Base-by-base conservation (phyloP, 2,888 invertebrate species). In the Latheticus oryzae region DNA sequence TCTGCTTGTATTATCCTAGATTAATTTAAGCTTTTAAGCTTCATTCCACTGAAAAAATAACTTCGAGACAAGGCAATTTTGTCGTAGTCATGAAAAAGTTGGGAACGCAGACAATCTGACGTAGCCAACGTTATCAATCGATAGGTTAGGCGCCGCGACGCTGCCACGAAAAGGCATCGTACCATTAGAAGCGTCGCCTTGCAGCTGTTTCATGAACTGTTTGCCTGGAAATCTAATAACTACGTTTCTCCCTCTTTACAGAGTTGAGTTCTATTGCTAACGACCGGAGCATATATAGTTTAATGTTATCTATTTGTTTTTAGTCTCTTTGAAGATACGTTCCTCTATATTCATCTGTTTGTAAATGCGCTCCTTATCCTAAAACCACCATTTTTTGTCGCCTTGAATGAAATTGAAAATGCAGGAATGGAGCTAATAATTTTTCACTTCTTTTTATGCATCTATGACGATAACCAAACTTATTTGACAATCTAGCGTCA, bases 171-270 rank as follows among this genome's bases (percentile, higher is more conserved):
- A 61, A 55, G 50, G 64, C 61, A 64, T 62, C 60, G 61, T 68
- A 66, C 70, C 68, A 71, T 73, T 73, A 72, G 67, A 62, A 68
- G 68, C 71, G 68, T 72, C 73, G 72, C 71, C 71, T 73, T 68
- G 72, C 74, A 75, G 74, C 73, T 75, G 75, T 75, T 74, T 73
- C 75, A 74, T 72, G 74, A 74, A 74, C 74, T 75, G 75, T 74
- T 74, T 75, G 75, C 72, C 65, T 73, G 73, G 72, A 75, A 76
- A 76, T 74, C 73, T 73, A 76, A 76, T 76, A 74, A 74, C 73
- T 70, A 68, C 69, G 69, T 66, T 67, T 62, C 65, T 64, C 61
- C 51, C 55, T 56, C 32, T 38, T 30, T 45, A 7, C 42, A 48
- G 37, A 43, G 9, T 40, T 67, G 63, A 51, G 48, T 60, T 60